Percentiles rank a stretch among this genome's conserved stretches.
Conservation (phyloP, 2,888 invertebrate species). For the Calliphora vomitoria region DNA sequence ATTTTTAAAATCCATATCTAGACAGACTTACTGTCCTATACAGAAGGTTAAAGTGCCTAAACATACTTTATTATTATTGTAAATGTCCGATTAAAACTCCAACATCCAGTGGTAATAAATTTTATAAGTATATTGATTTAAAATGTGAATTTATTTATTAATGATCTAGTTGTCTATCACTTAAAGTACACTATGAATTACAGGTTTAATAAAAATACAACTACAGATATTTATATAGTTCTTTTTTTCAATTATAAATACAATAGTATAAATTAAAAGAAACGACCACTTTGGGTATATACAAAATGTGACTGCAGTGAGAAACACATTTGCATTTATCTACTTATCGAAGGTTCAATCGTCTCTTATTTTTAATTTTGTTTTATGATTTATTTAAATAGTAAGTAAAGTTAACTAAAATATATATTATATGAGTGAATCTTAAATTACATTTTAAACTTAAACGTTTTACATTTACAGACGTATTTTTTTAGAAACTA, state of each 20-base stretch:
- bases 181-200: constrained; percentile 52
- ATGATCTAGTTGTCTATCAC: constrained; percentile 48
- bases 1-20: no score
- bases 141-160: constrained; percentile 62
- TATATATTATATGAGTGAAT: not conserved
- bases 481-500: no score
- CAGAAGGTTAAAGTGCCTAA: no score
- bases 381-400: no score
- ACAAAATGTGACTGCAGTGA: not conserved
- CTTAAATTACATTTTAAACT: not conserved
- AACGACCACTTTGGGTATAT: not conserved
- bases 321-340: constrained; percentile 2
- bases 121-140: constrained; percentile 14
- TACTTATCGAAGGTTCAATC: not conserved
- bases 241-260: not conserved
- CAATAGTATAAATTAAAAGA: not conserved
- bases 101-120: no score
- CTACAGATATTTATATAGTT: constrained; percentile 5
- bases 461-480: not conserved
- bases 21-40: no score
- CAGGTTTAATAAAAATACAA: constrained; percentile 35
- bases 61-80: no score
- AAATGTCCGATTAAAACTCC: no score
- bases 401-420: not conserved
- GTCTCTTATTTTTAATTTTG: not conserved